phyloP scores from a whole-genome alignment of 2,888 invertebrate species.

The Coelogynopora nodosa region DNA sequence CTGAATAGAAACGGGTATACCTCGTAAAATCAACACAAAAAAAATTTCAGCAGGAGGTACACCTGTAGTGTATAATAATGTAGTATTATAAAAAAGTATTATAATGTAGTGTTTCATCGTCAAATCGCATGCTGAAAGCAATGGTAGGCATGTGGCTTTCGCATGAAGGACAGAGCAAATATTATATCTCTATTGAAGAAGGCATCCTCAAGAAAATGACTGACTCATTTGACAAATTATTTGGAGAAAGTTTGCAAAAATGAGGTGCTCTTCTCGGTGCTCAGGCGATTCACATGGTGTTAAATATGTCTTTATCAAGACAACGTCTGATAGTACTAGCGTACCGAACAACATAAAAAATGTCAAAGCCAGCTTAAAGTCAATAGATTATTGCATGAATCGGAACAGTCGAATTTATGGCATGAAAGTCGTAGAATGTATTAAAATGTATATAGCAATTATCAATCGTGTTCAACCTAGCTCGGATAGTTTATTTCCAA shows the following conservation, averaged over 20 bases:
- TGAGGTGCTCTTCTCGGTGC: conserved; percentile 10
- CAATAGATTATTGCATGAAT: conserved; percentile 23
- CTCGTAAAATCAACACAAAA: too few species aligned
- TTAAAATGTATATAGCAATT: not conserved
- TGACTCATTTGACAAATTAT: conserved; percentile 20
- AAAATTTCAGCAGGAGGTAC: too few species aligned
- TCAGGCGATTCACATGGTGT: not conserved
- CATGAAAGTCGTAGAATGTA: conserved; percentile 1
- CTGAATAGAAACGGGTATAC: too few species aligned
- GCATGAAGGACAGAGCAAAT: conserved; percentile 3
- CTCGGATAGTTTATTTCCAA: not conserved
- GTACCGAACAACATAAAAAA: conserved; percentile 26
- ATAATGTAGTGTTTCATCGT: too few species aligned
- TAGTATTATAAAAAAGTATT: too few species aligned
- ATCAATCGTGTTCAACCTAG: not conserved
- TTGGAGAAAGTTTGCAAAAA: conserved; percentile 17
- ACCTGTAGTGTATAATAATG: too few species aligned
- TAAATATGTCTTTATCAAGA: conserved; percentile 25
- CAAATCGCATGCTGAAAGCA: conserved; percentile 28
- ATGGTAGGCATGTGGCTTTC: not conserved
- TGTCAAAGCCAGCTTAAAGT: conserved; percentile 24
- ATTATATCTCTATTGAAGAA: conserved; percentile 11
- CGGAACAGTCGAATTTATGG: conserved; percentile 28
- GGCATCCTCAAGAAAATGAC: conserved; percentile 4
- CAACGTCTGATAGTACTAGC: not conserved